Percentiles rank a stretch among this genome's conserved stretches.
These are phyloP conservation scores for Ectemnius lituratus DNA, from an alignment of 2,888 invertebrate species.

Conservation along the genomic window DNA sequence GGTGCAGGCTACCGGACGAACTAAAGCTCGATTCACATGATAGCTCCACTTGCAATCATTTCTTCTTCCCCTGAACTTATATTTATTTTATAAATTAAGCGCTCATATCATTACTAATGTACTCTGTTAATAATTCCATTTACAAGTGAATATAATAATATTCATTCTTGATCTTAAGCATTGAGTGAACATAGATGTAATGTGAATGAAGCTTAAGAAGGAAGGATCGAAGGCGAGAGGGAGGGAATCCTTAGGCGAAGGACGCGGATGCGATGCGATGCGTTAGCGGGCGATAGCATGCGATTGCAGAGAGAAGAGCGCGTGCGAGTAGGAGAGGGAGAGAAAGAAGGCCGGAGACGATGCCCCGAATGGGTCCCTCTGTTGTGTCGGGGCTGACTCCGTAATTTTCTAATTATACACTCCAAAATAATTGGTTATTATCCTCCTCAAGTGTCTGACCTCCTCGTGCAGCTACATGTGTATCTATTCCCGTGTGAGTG, in stretches of 20 bases:
- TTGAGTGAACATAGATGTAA: no score
- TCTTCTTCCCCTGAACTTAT: no score
- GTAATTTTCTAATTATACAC: slow-evolving; percentile 77
- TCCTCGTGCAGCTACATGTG: slow-evolving; percentile 26
- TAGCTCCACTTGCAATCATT: no score
- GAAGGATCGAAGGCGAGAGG: slow-evolving; percentile 26
- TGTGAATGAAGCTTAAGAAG: slow-evolving; percentile 10
- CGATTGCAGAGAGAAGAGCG: slow-evolving; percentile 31
- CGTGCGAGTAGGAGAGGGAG: slow-evolving; percentile 42
- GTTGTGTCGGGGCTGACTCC: slow-evolving; percentile 71
- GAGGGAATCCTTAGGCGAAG: slow-evolving; percentile 25
- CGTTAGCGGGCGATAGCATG: background rate
- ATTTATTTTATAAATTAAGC: no score
- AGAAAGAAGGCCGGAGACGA: slow-evolving; percentile 37
- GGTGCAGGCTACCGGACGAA: no score
- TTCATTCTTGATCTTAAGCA: no score
- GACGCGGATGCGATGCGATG: slow-evolving; percentile 11
- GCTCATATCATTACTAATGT: no score
- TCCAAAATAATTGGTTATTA: slow-evolving; percentile 77
- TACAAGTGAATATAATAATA: no score
- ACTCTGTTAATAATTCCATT: no score
- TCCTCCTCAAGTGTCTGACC: slow-evolving; percentile 61
- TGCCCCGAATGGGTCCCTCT: slow-evolving; percentile 58
- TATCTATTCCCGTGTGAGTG: background rate
- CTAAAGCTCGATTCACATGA: no score